These are phyloP conservation scores for Adineta ricciae DNA, from an alignment of 2,888 invertebrate species.

Conservation along the genomic window DNA sequence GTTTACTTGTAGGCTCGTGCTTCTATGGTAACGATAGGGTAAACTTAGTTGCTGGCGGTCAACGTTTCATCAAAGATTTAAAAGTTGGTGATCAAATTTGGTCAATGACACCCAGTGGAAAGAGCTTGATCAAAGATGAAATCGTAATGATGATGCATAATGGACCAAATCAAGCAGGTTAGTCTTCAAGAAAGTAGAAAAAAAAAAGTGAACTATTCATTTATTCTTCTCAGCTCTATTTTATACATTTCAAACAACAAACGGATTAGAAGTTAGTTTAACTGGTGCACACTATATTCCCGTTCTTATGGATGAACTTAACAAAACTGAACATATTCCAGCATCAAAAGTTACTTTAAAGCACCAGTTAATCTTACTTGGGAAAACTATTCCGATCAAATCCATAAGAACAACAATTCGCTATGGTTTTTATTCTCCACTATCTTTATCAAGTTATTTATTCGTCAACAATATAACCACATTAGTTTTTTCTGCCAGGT, in stretches of 20 bases:
- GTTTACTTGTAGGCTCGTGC: background rate
- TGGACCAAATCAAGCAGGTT: background rate
- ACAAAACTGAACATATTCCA: background rate
- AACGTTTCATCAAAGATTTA: background rate
- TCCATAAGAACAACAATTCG: background rate
- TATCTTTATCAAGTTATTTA: background rate
- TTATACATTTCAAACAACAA: background rate
- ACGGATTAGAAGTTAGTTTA: background rate
- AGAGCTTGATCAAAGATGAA: background rate
- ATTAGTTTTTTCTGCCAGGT: background rate
- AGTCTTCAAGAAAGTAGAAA: too few species aligned
- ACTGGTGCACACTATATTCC: background rate
- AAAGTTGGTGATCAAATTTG: background rate
- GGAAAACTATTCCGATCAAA: background rate
- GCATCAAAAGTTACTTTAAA: background rate
- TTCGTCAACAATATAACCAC: background rate
- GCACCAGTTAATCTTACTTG: background rate
- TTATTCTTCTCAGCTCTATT: background rate
- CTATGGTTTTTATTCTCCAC: background rate
- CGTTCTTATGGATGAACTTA: background rate
- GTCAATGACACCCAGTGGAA: background rate
- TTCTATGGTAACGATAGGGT: background rate
- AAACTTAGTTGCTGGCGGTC: background rate
- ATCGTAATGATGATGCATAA: background rate
- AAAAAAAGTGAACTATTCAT: too few species aligned